Base-by-base conservation (phyloP, 2,113 vertebrate species). In the Trogon melanurus region DNA sequence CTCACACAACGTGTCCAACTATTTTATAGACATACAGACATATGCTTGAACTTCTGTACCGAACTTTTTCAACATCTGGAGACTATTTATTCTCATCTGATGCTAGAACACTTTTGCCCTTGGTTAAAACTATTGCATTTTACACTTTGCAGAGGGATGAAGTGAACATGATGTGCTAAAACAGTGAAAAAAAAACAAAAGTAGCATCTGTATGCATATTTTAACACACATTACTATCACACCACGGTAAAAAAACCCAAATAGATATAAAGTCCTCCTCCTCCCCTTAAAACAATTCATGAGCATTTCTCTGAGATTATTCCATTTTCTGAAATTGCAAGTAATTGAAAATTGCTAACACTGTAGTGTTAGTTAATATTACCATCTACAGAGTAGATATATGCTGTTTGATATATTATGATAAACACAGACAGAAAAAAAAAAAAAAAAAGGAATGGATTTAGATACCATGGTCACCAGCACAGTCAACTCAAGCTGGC, bases 361-460 rank as follows among this genome's bases (percentile, higher is more conserved):
- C 98, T 91, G 62, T 83, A 94, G 98, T 99, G 98, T 99, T 99
- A 97, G 97, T 97, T 94, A 97, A 89, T 96, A 91, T 98, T 97
- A 96, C 97, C 98, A 91, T 99, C 99, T 99, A 99, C 99, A 99
- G 98, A 98, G 99, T 99, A 99, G 99, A 99, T 99, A 98, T 97
- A 98, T 97, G 97, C 97, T 98, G 96, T 99, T 99, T 99, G 98
- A 99, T 47, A 29, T 23, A 67, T 34, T 34, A 29, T 10, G 25
- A 57, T 45, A 9, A 1, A 12, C 29, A 41, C 41, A 12, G 4
- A 41, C 41, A 48, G 11, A 34, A 57, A 11, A 57, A 44, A 6
- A 29, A 32, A 15, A 19, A n/a, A n/a, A n/a, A n/a, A n/a, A n/a
- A n/a, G 17, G 10, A 38, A 71, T 16, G 16, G 5, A 44, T 38